phyloP scores from a whole-genome alignment of 2,888 invertebrate species.

The Sarcophaga caerulescens region DNA sequence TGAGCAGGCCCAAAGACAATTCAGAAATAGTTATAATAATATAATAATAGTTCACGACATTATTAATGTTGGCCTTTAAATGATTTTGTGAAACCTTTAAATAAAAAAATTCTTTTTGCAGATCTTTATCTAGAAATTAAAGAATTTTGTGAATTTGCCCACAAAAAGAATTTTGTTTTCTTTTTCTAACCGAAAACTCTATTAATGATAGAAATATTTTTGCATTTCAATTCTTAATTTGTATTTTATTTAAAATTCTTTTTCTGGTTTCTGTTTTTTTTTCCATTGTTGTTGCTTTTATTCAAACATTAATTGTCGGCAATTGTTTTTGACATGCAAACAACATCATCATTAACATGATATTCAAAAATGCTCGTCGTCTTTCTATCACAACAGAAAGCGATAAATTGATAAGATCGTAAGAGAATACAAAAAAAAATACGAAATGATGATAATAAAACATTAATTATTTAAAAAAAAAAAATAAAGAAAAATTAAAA shows the following conservation, averaged over 20 bases:
- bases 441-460: not conserved
- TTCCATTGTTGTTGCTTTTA: slow-evolving; percentile 10
- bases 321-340: slow-evolving; percentile 79
- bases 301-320: slow-evolving; percentile 66
- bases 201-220: slow-evolving; percentile 48
- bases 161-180: too few species aligned
- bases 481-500: too few species aligned
- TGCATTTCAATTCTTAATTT: slow-evolving; percentile 54
- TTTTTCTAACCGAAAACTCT: slow-evolving; percentile 21
- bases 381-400: slow-evolving; percentile 1
- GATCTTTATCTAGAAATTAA: too few species aligned
- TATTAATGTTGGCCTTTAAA: too few species aligned
- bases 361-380: slow-evolving; percentile 44
- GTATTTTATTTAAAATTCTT: slow-evolving; percentile 22
- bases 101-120: too few species aligned
- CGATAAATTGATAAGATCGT: slow-evolving; percentile 56
- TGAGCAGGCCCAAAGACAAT: too few species aligned
- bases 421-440: not conserved
- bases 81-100: too few species aligned
- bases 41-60: too few species aligned
- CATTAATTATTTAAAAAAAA: not conserved
- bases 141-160: too few species aligned
- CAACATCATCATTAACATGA: slow-evolving; percentile 71
- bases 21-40: too few species aligned
- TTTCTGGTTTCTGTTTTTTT: slow-evolving; percentile 17